A percentile compares a stretch with the other conserved stretches of the same genome.
These are phyloP conservation scores for Rhinogobius similis DNA, from an alignment of 2,113 vertebrate species.

Conservation along the genomic window DNA sequence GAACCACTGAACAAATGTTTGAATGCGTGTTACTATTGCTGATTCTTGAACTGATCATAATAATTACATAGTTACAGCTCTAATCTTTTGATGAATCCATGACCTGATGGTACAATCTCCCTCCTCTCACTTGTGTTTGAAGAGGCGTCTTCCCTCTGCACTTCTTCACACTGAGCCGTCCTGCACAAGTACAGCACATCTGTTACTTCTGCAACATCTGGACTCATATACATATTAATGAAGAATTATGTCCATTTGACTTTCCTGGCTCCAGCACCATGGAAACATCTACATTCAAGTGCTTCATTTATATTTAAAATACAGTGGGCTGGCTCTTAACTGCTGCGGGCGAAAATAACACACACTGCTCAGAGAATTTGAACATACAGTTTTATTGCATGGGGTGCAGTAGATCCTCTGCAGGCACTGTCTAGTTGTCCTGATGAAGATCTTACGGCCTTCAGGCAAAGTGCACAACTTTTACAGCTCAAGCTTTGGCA, in stretches of 20 bases:
- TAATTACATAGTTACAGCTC: slow-evolving; percentile 16
- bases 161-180: slow-evolving; percentile 63
- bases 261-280: slow-evolving; percentile 53
- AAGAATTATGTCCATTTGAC: slow-evolving; percentile 80
- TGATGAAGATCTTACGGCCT: no score
- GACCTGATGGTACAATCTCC: slow-evolving; percentile 33
- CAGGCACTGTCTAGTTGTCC: no score
- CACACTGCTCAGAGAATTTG: no score
- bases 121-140: slow-evolving; percentile 7
- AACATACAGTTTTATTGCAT: no score
- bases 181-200: slow-evolving; percentile 69
- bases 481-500: no score
- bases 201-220: slow-evolving; percentile 79
- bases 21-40: not conserved
- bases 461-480: no score
- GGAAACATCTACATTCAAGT: slow-evolving; percentile 51
- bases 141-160: slow-evolving; percentile 28
- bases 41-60: slow-evolving; percentile 8
- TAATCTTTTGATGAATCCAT: slow-evolving; percentile 19
- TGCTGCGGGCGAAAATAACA: not conserved
- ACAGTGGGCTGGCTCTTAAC: slow-evolving; percentile 7
- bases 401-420: no score
- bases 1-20: not conserved
- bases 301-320: slow-evolving; percentile 22
- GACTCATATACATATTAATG: slow-evolving; percentile 79